phyloP scores from a whole-genome alignment of 2,113 vertebrate genomes.

The Columbina picui region DNA sequence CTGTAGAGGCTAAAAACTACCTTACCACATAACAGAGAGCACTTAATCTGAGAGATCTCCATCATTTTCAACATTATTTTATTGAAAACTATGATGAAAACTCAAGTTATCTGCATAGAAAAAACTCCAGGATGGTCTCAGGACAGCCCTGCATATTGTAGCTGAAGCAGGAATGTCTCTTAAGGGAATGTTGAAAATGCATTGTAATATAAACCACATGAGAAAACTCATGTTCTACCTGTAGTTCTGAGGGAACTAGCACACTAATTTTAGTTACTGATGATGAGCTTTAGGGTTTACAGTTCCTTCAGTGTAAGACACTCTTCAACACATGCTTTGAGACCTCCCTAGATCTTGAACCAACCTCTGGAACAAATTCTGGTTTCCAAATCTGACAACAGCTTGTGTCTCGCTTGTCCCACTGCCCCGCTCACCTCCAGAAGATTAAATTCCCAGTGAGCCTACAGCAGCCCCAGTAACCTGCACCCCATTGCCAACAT shows the following conservation, averaged over 20 bases:
- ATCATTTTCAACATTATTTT: conserved; percentile 2
- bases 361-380: background rate
- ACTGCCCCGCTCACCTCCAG: background rate
- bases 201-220: background rate
- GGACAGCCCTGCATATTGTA: background rate
- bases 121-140: background rate
- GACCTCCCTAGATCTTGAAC: background rate
- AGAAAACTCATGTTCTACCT: background rate
- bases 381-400: background rate
- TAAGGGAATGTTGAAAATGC: background rate
- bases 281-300: background rate
- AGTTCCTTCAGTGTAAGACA: background rate
- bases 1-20: background rate
- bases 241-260: background rate
- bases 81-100: background rate
- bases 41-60: background rate
- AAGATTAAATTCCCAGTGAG: background rate
- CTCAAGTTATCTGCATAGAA: background rate
- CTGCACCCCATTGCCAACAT: background rate
- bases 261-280: background rate
- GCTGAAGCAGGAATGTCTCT: background rate
- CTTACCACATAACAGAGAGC: background rate
- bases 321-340: rapidly evolving
- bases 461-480: no score
- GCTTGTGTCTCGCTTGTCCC: background rate